Percentiles rank a stretch among this genome's conserved stretches.
These are phyloP conservation scores for Lethrus apterus DNA, from an alignment of 1,140 invertebrate genomes.

Conservation along the genomic window DNA sequence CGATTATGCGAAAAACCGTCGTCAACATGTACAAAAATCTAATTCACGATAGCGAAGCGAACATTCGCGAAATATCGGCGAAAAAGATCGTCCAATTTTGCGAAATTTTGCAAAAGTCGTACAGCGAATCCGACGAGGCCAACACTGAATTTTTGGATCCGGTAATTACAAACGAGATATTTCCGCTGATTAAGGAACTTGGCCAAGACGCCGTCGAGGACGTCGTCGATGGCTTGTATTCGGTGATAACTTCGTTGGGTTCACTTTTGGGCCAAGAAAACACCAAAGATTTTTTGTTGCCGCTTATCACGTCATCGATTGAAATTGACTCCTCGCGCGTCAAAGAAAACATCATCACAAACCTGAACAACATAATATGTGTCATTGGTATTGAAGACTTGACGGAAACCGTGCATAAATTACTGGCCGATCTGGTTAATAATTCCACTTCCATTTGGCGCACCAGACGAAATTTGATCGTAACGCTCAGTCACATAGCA, in stretches of 20 bases:
- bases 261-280: conserved; percentile 23
- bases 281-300: conserved; percentile 27
- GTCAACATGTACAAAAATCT: conserved; percentile 26
- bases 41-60: conserved; percentile 26
- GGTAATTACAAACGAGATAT: conserved; percentile 27
- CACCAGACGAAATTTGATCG: conserved; percentile 29
- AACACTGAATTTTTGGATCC: conserved; percentile 25
- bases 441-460: conserved; percentile 31
- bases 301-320: conserved; percentile 25
- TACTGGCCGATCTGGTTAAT: conserved; percentile 26
- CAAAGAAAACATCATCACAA: conserved; percentile 30
- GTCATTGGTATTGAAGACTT: conserved; percentile 19
- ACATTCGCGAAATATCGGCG: conserved; percentile 26
- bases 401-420: conserved; percentile 19
- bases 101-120: conserved; percentile 24
- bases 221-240: conserved; percentile 27
- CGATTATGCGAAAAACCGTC: conserved; percentile 21
- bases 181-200: conserved; percentile 27
- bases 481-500: conserved; percentile 31
- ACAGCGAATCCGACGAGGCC: conserved; percentile 9
- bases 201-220: conserved; percentile 26
- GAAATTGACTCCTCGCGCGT: conserved; percentile 29
- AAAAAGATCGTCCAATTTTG: conserved; percentile 29
- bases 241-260: conserved; percentile 26
- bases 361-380: conserved; percentile 25